phyloP scores from a whole-genome alignment of 2,888 invertebrate species.

The Ptychoptera albimana region DNA sequence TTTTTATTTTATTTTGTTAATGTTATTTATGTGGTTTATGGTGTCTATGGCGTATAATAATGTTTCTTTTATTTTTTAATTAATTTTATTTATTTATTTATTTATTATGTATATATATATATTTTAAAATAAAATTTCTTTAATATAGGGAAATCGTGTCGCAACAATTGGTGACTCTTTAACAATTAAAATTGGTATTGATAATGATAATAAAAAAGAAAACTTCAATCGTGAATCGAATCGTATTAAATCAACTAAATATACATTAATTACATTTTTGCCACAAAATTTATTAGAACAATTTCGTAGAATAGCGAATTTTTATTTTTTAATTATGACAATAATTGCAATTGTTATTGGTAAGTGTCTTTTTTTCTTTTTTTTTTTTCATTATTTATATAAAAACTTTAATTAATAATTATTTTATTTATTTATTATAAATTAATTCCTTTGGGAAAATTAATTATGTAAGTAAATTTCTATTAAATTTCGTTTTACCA shows the following conservation, averaged over 20 bases:
- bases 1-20: no score
- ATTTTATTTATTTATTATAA: neutral
- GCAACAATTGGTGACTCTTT: conserved; percentile 41
- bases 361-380: conserved; percentile 21
- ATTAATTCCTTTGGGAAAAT: no score
- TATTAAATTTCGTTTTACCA: no score
- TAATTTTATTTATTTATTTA: no score
- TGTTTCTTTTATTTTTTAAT: no score
- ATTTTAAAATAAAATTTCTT: conserved; percentile 12
- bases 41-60: no score
- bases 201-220: conserved; percentile 25
- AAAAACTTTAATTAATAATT: neutral
- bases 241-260: conserved; percentile 51
- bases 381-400: neutral
- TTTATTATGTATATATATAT: no score
- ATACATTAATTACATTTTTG: conserved; percentile 59
- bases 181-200: conserved; percentile 40
- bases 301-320: conserved; percentile 68
- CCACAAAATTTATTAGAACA: conserved; percentile 73
- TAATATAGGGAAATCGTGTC: conserved; percentile 41
- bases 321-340: conserved; percentile 64
- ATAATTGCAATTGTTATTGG: conserved; percentile 50
- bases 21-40: no score
- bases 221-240: conserved; percentile 27
- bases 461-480: no score